A percentile compares a stretch with the other conserved stretches of the same genome.
Evolutionary conservation across 2,113 vertebrate species (phyloP).

Genomic region (Bos indicus): DNA sequence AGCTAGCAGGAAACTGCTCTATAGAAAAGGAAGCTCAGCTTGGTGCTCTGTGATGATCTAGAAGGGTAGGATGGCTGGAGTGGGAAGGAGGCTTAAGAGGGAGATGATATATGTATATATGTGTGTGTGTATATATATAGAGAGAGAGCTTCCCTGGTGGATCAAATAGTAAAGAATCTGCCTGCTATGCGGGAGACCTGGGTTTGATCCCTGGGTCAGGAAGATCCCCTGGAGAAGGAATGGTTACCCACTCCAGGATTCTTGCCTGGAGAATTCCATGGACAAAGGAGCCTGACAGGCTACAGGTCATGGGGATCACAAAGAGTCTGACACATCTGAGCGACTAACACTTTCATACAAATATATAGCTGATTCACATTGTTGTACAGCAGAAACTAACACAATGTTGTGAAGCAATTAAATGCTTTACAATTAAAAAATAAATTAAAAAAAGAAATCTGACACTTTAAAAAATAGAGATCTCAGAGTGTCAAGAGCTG

Average conservation of each 20-base stretch:
- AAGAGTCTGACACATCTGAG: not conserved
- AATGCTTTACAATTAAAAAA: not conserved
- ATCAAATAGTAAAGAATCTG: not conserved
- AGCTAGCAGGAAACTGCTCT: not conserved
- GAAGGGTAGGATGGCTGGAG: not conserved
- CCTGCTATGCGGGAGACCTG: not conserved
- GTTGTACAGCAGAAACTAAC: not conserved
- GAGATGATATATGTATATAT: not conserved
- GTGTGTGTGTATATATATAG: rapidly evolving
- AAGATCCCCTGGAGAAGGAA: not conserved
- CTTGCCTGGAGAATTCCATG: not conserved
- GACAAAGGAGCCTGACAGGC: not conserved
- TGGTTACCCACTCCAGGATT: not conserved
- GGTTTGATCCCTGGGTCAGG: not conserved
- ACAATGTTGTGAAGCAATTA: not conserved
- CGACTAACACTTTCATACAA: not conserved
- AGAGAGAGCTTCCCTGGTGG: not conserved
- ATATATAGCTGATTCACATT: not conserved
- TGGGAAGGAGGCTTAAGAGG: not conserved
- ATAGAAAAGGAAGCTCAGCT: not conserved
- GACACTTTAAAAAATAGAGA: not conserved
- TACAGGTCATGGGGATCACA: not conserved
- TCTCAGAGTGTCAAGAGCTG: not conserved
- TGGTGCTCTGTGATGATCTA: not conserved
- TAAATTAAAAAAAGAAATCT: not conserved